Evolutionary conservation across 2,888 invertebrate genomes (phyloP).

Genomic region (Apotomis capreana): DNA sequence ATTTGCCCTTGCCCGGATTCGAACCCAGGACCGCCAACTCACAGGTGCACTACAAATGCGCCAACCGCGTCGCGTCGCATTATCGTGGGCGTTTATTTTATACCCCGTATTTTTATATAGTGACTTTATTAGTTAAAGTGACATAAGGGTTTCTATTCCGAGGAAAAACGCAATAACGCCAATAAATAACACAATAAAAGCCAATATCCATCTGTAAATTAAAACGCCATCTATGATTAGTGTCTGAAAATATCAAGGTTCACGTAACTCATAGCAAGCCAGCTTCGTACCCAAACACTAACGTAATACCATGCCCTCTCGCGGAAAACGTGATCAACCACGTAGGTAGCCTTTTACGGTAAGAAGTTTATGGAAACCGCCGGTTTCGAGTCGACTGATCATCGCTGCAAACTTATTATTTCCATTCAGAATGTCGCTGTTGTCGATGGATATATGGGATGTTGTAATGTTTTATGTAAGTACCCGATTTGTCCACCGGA

Average conservation of each 20-base stretch:
- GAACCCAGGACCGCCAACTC: too few species aligned
- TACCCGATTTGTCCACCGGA: not conserved
- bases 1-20: too few species aligned
- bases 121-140: too few species aligned
- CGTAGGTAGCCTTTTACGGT: constrained; percentile 12
- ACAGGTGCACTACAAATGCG: too few species aligned
- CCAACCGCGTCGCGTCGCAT: too few species aligned
- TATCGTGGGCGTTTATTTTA: too few species aligned
- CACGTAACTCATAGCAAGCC: not conserved
- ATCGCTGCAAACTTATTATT: not conserved
- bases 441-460: not conserved
- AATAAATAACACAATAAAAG: not conserved
- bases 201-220: not conserved
- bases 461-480: not conserved
- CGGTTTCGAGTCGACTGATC: not conserved
- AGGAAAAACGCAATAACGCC: too few species aligned
- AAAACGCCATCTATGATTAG: constrained; percentile 33
- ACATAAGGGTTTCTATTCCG: too few species aligned
- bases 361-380: not conserved
- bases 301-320: constrained; percentile 25
- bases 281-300: not conserved
- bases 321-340: constrained; percentile 24
- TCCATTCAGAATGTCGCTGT: not conserved
- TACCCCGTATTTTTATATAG: too few species aligned
- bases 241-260: not conserved